A percentile compares a stretch with the other conserved stretches of the same genome.
phyloP scores from a whole-genome alignment of 2,888 invertebrate genomes.

The Sphecodes monilicornis region DNA sequence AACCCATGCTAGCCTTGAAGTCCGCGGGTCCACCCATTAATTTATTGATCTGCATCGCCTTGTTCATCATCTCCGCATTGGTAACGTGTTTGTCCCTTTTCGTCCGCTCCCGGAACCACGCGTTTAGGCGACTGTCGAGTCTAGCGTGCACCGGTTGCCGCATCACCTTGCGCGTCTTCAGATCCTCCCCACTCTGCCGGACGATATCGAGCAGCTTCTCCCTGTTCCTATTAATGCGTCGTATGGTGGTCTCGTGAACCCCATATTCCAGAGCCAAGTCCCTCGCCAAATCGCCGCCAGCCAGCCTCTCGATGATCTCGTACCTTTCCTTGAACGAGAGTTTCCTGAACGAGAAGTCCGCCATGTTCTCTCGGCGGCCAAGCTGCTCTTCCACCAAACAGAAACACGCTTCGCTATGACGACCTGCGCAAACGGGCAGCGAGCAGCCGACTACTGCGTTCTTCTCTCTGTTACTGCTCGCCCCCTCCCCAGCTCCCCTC shows the following conservation, averaged over 20 bases:
- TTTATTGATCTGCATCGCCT: background rate
- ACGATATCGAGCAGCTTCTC: background rate
- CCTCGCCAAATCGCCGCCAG: background rate
- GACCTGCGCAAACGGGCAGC: conserved; percentile 9
- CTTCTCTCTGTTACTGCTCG: background rate
- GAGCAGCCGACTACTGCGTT: background rate
- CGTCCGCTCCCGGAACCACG: background rate
- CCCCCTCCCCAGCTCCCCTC: background rate
- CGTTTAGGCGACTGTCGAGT: background rate
- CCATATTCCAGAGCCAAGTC: background rate
- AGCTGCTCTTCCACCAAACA: background rate
- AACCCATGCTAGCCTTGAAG: background rate
- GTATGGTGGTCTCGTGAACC: background rate
- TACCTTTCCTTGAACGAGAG: background rate
- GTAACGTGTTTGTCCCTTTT: background rate
- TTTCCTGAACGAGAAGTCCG: background rate
- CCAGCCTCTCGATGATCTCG: background rate
- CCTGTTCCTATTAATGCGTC: background rate
- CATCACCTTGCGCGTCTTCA: background rate
- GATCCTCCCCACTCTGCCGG: background rate
- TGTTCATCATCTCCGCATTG: background rate
- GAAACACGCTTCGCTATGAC: background rate
- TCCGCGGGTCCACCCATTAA: background rate
- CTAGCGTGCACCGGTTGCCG: background rate
- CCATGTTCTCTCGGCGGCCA: background rate